Base-by-base conservation (phyloP, 2,888 invertebrate genomes). In the Antitype chi region DNA sequence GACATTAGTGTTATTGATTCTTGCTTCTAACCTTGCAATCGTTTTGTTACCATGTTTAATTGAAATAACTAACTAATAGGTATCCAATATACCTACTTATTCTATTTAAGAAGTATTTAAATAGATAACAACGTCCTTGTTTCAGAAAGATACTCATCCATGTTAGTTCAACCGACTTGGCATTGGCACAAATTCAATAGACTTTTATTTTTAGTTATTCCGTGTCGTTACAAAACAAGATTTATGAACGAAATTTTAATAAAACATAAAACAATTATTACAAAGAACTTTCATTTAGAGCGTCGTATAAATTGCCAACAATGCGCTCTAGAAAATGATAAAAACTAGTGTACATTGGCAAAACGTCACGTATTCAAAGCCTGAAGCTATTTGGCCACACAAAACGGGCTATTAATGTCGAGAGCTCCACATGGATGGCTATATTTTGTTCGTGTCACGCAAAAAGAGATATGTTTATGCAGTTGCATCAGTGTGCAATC, bases 371-470 rank as follows among this genome's bases (percentile, higher is more conserved):
- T 85, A 87, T 89, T 88, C 87, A 89, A 82, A 85, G 82, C 84
- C 66, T 70, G 69, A 81, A 88, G 84, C 87, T 75, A 86, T 89
- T 80, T 68, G 67, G 82, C 69, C 70, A 74, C 85, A 91, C 92
- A 93, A 93, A 94, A 91, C 85, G 79, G 82, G 81, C 90, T 91
- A 92, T 93, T 91, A 91, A 88, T 85, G 85, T 85, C 80, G 82
- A 89, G 85, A 86, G 87, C 85, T 89, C 80, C 77, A 73, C 91
- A 89, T 90, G 90, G 90, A 93, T 89, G 90, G 79, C 84, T 87
- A 87, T 89, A 89, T 90, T 89, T 91, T 89, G 89, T 91, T 87
- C 81, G 72, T 83, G 80, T 80, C 82, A 84, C 81, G 80, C 68
- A 88, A 86, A 89, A 90, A 85, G 82, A 89, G 86, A 90, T 90